These are phyloP conservation scores for Temnothorax longispinosus DNA, from an alignment of 1,140 invertebrate species.

Conservation along the genomic window DNA sequence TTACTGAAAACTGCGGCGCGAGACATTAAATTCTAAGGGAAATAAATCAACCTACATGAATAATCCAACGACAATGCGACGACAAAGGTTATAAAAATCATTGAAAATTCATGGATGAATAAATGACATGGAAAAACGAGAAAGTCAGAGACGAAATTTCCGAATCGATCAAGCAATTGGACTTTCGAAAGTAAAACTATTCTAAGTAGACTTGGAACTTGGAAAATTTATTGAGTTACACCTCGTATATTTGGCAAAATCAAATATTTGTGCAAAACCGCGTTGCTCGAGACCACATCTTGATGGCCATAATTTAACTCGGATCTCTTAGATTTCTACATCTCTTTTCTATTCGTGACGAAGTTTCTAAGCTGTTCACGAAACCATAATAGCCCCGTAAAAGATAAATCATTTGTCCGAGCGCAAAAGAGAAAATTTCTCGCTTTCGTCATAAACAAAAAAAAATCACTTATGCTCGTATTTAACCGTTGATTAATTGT, in stretches of 20 bases:
- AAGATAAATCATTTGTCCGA: constrained; percentile 1
- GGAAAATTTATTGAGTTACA: neutral
- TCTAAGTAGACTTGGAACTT: no score
- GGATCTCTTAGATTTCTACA: neutral
- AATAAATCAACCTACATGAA: neutral
- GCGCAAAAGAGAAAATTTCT: neutral
- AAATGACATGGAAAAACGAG: neutral
- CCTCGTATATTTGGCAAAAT: neutral
- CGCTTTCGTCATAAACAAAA: neutral
- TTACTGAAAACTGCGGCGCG: neutral
- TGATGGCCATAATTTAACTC: neutral
- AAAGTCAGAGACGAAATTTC: neutral
- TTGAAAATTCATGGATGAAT: neutral
- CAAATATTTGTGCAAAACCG: neutral
- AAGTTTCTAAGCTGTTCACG: neutral
- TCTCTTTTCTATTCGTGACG: neutral
- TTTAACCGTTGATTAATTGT: neutral
- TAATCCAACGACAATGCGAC: neutral
- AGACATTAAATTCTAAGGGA: neutral
- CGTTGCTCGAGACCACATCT: neutral
- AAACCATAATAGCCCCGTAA: neutral
- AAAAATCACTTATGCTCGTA: neutral
- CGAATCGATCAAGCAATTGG: neutral
- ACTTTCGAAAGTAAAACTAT: neutral
- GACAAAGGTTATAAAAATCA: neutral